Base-by-base conservation (phyloP, 1,140 invertebrate species). In the Berghia stephanieae region DNA sequence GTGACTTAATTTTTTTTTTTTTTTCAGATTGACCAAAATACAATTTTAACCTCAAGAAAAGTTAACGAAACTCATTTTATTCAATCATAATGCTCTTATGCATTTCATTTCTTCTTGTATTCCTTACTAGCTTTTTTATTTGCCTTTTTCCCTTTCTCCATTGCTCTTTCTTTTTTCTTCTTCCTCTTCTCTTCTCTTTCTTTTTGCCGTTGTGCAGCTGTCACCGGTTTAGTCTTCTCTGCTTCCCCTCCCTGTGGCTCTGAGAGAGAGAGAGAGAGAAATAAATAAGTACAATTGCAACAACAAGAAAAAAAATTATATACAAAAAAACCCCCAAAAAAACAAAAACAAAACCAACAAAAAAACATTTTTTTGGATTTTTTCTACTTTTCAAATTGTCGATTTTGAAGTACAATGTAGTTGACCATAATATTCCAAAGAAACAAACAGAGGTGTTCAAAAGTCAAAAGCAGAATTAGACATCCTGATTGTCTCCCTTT, bases 111-210 rank as follows among this genome's bases (percentile, higher is more conserved):
- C 69, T 86, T 86, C 42, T 84, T 82, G 57, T 85, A 83, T 55
- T 84, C 79, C 72, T 85, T 83, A 66, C 85, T 88, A 76, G 83
- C 84, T 77, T 83, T 84, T 78, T 86, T n/a, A 60, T 85, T 83
- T 55, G 84, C 79, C 72, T 85, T 83, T 67, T 86, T 88, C 78
- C 83, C 84, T 77, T 83, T 84, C 77, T 86, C 82, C 40, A 85
- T 42, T 31, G 86, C 81, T 77, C 85, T 86, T 69, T 88, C 85
- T 69, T 82, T 84, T 74, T 88, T 88, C 70, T 84, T 85, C 52
- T 80, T 83, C 34, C 88, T 75, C 78, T 85, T 88, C 52, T 89
- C 88, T 74, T 89, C 87, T 78, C 88, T 75, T 76, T 89, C 87
- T 78, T 82, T 87, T 80, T 89, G 87, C 60, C 87, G 78, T 71